phyloP scores from a whole-genome alignment of 2,888 invertebrate genomes.

The Pristionchus japonicus region DNA sequence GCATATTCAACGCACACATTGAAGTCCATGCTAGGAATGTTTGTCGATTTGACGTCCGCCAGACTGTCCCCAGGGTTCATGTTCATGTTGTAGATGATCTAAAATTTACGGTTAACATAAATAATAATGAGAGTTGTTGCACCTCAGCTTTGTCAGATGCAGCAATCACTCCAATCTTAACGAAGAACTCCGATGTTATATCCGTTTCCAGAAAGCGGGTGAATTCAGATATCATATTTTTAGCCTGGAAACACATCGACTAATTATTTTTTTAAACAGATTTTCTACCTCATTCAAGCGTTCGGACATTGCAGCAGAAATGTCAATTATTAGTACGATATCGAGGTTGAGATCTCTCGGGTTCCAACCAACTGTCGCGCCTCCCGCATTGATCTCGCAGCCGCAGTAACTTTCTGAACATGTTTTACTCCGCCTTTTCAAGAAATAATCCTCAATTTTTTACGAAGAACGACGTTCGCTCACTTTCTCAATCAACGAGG shows the following conservation, averaged over 20 bases:
- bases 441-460: too few species aligned
- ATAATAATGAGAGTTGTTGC: too few species aligned
- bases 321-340: not conserved
- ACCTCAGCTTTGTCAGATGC: not conserved
- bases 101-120: too few species aligned
- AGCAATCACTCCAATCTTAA: not conserved
- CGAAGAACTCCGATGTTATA: not conserved
- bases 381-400: not conserved
- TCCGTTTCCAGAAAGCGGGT: not conserved
- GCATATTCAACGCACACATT: too few species aligned
- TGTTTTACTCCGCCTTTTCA: too few species aligned
- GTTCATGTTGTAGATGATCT: too few species aligned
- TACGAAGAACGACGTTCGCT: too few species aligned
- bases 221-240: not conserved
- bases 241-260: not conserved
- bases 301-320: not conserved
- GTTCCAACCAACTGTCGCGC: not conserved
- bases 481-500: too few species aligned
- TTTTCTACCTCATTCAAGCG: not conserved
- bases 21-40: not conserved
- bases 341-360: not conserved
- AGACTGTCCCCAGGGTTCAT: not conserved
- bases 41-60: not conserved
- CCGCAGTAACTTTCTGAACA: not conserved
- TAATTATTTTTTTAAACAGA: too few species aligned